These are phyloP conservation scores for Syngnathoides biaculeatus DNA, from an alignment of 2,113 vertebrate species.

Conservation along the genomic window DNA sequence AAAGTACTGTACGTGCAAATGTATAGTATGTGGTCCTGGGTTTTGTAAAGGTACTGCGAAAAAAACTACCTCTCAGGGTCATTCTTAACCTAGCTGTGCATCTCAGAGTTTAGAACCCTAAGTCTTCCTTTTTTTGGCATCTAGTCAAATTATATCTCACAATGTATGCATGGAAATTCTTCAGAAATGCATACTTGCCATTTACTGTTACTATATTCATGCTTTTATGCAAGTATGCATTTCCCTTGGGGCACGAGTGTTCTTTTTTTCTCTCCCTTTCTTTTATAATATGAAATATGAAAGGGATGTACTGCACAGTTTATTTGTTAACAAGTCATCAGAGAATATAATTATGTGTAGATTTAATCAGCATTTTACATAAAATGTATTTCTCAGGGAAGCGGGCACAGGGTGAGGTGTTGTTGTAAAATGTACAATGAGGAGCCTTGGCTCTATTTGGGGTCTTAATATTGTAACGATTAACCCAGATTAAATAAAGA, in stretches of 20 bases:
- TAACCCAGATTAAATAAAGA: no score
- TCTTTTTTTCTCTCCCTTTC: constrained; percentile 42
- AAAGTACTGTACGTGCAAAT: no score
- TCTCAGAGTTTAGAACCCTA: not conserved
- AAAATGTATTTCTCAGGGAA: not conserved
- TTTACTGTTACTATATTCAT: constrained; percentile 18
- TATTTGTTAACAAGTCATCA: constrained; percentile 54
- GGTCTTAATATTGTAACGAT: no score
- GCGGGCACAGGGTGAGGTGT: not conserved
- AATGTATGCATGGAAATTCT: constrained; percentile 37
- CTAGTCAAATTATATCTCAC: not conserved
- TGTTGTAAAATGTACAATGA: not conserved
- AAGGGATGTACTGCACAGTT: constrained; percentile 31
- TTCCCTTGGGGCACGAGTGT: constrained; percentile 41
- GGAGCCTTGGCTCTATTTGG: no score
- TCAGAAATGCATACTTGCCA: constrained; percentile 49
- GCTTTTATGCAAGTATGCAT: constrained; percentile 23
- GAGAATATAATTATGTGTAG: constrained; percentile 26
- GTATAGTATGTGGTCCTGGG: no score
- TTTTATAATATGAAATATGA: constrained; percentile 47
- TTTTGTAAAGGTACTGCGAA: no score
- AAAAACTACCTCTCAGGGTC: not conserved
- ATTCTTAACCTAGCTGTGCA: no score
- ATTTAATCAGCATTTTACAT: no score
- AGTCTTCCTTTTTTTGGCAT: not conserved